Evolutionary conservation across 2,113 vertebrate species (phyloP).

Genomic region (Lasiurus cinereus): DNA sequence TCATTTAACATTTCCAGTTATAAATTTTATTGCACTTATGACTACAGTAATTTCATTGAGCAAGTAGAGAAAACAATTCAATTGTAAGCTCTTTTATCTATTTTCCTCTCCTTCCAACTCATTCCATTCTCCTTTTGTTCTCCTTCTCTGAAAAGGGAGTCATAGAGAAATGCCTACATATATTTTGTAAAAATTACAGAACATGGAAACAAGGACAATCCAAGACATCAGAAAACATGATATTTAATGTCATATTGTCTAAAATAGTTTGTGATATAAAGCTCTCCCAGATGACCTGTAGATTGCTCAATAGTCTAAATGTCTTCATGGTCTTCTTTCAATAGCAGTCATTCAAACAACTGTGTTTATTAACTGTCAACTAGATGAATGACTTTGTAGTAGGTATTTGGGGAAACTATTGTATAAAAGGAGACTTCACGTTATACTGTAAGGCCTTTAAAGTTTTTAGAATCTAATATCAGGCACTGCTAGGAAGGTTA

Average conservation of each 20-base stretch:
- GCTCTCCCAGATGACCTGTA: neutral
- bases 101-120: neutral
- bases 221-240: constrained; percentile 45
- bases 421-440: neutral
- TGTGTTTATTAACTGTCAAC: neutral
- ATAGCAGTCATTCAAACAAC: neutral
- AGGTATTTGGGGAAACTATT: neutral
- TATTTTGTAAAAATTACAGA: constrained; percentile 69
- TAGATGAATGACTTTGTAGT: neutral
- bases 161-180: neutral
- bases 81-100: constrained; percentile 9
- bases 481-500: constrained; percentile 13
- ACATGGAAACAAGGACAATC: constrained; percentile 44
- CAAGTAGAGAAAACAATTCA: constrained; percentile 59
- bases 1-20: constrained; percentile 77
- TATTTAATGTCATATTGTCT: constrained; percentile 11
- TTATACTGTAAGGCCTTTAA: neutral
- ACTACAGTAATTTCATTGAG: constrained; percentile 73
- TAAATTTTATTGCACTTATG: constrained; percentile 58
- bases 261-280: constrained; percentile 33
- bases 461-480: constrained; percentile 12
- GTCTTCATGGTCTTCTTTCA: constrained; percentile 28
- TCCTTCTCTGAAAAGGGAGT: constrained; percentile 25
- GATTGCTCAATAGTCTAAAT: neutral
- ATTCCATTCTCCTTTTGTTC: neutral